Conservation (phyloP, 1,140 invertebrate genomes). For the Drosophila auraria region DNA sequence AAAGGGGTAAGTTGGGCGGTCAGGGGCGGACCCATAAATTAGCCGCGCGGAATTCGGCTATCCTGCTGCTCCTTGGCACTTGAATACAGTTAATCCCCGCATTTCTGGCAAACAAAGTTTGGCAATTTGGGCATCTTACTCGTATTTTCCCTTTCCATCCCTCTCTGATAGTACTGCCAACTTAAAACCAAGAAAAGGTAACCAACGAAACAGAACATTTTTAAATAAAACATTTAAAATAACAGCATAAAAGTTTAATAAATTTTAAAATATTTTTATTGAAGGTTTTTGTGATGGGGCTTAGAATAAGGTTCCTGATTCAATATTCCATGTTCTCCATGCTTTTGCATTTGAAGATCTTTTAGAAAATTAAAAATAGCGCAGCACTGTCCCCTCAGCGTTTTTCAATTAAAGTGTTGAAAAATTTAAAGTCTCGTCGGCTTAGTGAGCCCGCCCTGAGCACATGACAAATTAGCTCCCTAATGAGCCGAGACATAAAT, state of each 20-base stretch:
- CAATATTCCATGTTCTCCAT: not conserved
- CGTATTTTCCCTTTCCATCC: constrained; percentile 2
- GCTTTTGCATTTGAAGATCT: no score
- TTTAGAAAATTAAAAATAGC: not conserved
- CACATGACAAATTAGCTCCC: constrained; percentile 81
- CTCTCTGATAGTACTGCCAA: constrained; percentile 2
- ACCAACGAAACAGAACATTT: no score
- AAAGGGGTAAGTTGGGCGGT: constrained; percentile 57
- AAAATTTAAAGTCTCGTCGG: constrained; percentile 66
- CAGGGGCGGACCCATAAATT: constrained; percentile 64
- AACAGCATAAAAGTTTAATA: not conserved
- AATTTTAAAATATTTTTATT: no score
- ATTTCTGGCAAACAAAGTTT: constrained; percentile 67
- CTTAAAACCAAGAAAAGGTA: not conserved
- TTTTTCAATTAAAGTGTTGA: constrained; percentile 82
- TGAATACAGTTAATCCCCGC: constrained; percentile 78
- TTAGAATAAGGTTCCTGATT: no score
- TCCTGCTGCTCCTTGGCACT: constrained; percentile 54
- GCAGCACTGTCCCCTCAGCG: not conserved
- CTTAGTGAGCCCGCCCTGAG: constrained; percentile 22
- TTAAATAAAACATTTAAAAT: not conserved
- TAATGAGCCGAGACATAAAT: constrained; percentile 83
- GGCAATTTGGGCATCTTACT: constrained; percentile 56
- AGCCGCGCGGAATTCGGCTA: constrained; percentile 64
- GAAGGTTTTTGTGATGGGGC: no score